Evolutionary conservation across 2,113 vertebrate species (phyloP).

Genomic region (Solea senegalensis): DNA sequence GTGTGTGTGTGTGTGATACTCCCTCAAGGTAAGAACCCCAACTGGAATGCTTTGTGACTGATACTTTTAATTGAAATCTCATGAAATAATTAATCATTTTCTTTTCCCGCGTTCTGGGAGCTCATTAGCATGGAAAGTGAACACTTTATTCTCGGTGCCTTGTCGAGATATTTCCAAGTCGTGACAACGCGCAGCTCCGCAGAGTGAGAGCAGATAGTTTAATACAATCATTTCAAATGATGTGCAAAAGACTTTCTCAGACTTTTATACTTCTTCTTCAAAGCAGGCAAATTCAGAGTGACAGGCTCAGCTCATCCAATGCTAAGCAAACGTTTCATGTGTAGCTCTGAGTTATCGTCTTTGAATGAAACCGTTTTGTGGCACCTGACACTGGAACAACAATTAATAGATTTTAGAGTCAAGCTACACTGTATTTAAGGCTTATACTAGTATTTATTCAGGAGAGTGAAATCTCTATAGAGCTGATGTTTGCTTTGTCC

Average conservation of each 20-base stretch:
- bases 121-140: constrained; percentile 32
- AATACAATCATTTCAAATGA: neutral
- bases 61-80: constrained; percentile 28
- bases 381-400: too few species aligned
- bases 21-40: constrained; percentile 20
- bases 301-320: neutral
- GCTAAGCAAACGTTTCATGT: neutral
- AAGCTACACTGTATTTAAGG: too few species aligned
- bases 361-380: too few species aligned
- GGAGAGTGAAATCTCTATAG: too few species aligned
- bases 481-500: too few species aligned
- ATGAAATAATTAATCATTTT: constrained; percentile 23
- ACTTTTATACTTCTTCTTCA: neutral
- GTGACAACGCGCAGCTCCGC: neutral
- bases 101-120: constrained; percentile 13
- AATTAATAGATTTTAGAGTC: too few species aligned
- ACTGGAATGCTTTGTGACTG: constrained; percentile 19
- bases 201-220: neutral
- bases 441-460: too few species aligned
- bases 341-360: neutral
- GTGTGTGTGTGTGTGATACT: neutral
- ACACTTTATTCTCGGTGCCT: constrained; percentile 17
- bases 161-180: constrained; percentile 4
- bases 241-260: neutral
- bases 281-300: neutral